phyloP scores from a whole-genome alignment of 2,888 invertebrate genomes.

The Lymantria monacha region DNA sequence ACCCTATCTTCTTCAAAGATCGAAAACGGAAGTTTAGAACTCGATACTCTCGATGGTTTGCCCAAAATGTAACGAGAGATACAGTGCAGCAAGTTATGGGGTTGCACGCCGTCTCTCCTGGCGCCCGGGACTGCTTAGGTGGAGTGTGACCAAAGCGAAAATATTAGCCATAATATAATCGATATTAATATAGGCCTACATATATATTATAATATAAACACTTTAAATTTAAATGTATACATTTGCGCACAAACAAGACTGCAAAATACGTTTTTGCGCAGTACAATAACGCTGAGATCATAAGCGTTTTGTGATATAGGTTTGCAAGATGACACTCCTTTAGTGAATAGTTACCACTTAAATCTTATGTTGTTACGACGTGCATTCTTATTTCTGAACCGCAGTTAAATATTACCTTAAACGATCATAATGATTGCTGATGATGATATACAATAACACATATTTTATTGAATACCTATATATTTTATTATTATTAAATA shows the following conservation, averaged over 20 bases:
- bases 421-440: conserved; percentile 2
- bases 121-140: no score
- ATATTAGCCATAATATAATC: no score
- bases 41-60: no score
- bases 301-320: conserved; percentile 33
- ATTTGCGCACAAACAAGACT: conserved; percentile 9
- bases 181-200: no score
- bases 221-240: no score
- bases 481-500: conserved; percentile 10
- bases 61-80: no score
- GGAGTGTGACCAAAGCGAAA: no score
- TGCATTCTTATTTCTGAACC: conserved; percentile 28
- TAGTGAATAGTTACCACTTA: conserved; percentile 14
- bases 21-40: no score
- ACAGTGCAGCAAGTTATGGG: no score
- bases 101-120: no score
- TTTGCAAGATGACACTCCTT: conserved; percentile 33
- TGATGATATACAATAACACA: background rate
- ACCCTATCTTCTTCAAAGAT: no score
- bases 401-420: conserved; percentile 22
- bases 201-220: no score
- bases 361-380: conserved; percentile 16
- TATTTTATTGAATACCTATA: conserved; percentile 6
- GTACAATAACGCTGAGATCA: conserved; percentile 39
- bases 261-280: conserved; percentile 42